Percentiles rank a stretch among this genome's conserved stretches.
Conservation (phyloP, 2,797 vertebrate species). For the Sitta carolinensis region DNA sequence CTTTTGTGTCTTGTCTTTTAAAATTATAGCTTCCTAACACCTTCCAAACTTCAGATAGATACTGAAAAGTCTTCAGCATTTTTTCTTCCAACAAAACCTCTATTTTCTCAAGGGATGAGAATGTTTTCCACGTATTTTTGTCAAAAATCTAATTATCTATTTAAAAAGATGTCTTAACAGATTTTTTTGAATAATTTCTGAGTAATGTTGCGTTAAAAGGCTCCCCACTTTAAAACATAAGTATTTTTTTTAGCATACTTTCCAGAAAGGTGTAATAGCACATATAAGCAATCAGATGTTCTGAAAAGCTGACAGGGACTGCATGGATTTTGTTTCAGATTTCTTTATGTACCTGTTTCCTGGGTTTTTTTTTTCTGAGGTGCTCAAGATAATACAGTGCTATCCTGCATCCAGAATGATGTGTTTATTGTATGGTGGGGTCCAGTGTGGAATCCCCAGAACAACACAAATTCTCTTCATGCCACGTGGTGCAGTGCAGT, state of each 20-base stretch:
- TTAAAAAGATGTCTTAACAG: constrained; percentile 11
- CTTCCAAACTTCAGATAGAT: neutral
- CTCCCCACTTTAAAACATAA: neutral
- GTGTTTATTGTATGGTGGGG: accelerated
- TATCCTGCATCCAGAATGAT: neutral
- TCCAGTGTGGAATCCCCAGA: neutral
- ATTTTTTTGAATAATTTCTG: neutral
- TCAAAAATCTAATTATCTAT: constrained; percentile 14
- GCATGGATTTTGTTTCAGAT: neutral
- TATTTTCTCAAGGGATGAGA: neutral
- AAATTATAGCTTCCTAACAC: neutral
- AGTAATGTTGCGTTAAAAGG: constrained; percentile 1
- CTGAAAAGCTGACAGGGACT: neutral
- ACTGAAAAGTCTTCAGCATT: neutral
- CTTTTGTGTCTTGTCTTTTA: neutral
- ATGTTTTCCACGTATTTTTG: neutral
- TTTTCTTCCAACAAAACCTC: neutral
- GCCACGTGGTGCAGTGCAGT: accelerated
- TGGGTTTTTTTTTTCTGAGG: neutral
- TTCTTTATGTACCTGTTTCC: neutral
- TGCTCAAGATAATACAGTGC: neutral
- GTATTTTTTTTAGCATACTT: neutral
- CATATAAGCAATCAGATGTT: neutral
- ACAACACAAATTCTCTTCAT: neutral
- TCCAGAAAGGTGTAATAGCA: neutral